These are phyloP conservation scores for Phymorhynchus buccinoides DNA, from an alignment of 1,140 invertebrate genomes.

Conservation along the genomic window DNA sequence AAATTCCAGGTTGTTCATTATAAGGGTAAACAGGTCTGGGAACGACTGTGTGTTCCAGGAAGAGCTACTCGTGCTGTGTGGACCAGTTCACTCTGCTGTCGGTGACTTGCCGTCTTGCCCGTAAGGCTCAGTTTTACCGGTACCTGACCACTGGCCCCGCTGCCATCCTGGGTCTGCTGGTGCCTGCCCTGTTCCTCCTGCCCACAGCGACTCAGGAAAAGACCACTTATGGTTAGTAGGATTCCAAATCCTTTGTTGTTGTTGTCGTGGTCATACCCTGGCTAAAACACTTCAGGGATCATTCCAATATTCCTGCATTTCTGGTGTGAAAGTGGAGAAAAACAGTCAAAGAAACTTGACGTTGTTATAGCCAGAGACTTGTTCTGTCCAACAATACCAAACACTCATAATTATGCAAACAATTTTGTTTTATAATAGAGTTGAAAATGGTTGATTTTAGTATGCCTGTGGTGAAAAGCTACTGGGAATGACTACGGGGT, in stretches of 20 bases:
- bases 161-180: conserved; percentile 43
- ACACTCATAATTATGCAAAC: too few relatives aligned
- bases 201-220: conserved; percentile 42
- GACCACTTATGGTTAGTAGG: conserved; percentile 42
- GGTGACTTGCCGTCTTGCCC: conserved; percentile 39
- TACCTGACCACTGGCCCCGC: conserved; percentile 46
- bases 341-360: too few relatives aligned
- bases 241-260: not conserved
- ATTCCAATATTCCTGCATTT: too few relatives aligned
- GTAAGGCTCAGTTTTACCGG: conserved; percentile 49
- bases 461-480: conserved; percentile 36
- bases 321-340: too few relatives aligned
- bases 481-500: too few relatives aligned
- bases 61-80: conserved; percentile 60
- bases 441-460: conserved; percentile 39
- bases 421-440: not conserved
- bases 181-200: conserved; percentile 42
- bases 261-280: not conserved
- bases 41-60: conserved; percentile 27
- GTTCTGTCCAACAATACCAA: too few relatives aligned
- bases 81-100: conserved; percentile 75
- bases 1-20: too few relatives aligned
- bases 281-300: too few relatives aligned
- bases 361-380: too few relatives aligned
- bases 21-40: too few relatives aligned